Evolutionary conservation across 2,888 invertebrate genomes (phyloP).

Genomic region (Chymomyza caudatula): DNA sequence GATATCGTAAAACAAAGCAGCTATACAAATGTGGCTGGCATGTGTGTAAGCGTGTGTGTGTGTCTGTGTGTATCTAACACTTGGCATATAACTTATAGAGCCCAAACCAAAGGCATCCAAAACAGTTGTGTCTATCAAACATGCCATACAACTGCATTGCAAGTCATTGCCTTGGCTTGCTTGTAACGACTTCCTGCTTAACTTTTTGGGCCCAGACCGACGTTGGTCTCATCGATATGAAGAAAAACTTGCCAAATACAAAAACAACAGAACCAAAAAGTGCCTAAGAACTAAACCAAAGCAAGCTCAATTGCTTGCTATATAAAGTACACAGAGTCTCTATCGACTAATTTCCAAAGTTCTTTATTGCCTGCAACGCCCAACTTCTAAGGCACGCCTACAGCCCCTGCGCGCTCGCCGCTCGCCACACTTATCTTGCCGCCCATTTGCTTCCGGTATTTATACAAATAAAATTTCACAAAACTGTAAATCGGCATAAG

Average conservation of each 20-base stretch:
- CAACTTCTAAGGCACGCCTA: constrained; percentile 10
- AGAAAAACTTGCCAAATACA: constrained; percentile 39
- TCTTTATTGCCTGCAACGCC: constrained; percentile 72
- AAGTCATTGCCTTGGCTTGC: constrained; percentile 34
- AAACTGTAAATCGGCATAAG: constrained; percentile 27
- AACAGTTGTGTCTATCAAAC: background rate
- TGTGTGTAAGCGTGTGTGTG: background rate
- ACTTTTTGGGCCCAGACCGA: constrained; percentile 31
- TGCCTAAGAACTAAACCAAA: constrained; percentile 10
- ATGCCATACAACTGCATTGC: constrained; percentile 21
- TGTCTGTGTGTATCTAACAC: background rate
- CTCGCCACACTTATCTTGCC: background rate
- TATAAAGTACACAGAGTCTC: constrained; percentile 17
- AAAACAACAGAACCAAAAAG: constrained; percentile 25
- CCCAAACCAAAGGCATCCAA: background rate
- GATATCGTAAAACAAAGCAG: background rate
- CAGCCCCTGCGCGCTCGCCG: background rate
- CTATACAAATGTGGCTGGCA: background rate
- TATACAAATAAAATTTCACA: constrained; percentile 71
- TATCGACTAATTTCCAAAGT: constrained; percentile 69
- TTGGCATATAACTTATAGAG: background rate
- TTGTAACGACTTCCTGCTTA: constrained; percentile 71
- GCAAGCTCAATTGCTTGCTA: constrained; percentile 9
- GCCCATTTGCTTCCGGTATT: constrained; percentile 71
- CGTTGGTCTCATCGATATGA: constrained; percentile 53